phyloP scores from a whole-genome alignment of 2,888 invertebrate species.

The Notodonta dromedarius region DNA sequence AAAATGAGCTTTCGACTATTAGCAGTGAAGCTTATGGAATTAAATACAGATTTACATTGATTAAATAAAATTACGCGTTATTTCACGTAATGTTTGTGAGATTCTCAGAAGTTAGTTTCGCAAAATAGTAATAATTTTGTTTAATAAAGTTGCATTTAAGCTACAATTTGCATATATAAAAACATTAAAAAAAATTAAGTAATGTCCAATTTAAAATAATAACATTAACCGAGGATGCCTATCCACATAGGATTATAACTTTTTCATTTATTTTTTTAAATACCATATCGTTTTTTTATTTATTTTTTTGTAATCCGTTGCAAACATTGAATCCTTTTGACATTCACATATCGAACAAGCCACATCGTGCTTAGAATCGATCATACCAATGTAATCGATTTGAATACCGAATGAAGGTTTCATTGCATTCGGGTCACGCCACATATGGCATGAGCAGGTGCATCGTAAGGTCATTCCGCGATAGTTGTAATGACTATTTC shows the following conservation, averaged over 20 bases:
- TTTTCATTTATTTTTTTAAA: too few relatives aligned
- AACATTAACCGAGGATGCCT: too few relatives aligned
- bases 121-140: not conserved
- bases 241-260: too few relatives aligned
- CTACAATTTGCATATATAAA: not conserved
- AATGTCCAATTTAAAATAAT: too few relatives aligned
- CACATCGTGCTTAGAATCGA: slow-evolving; percentile 27
- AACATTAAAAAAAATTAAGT: too few relatives aligned
- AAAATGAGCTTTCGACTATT: slow-evolving; percentile 48
- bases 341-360: slow-evolving; percentile 7
- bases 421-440: slow-evolving; percentile 22
- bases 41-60: slow-evolving; percentile 26
- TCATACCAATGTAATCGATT: slow-evolving; percentile 7
- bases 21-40: slow-evolving; percentile 35
- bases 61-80: slow-evolving; percentile 17
- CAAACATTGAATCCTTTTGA: not conserved
- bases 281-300: too few relatives aligned
- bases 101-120: slow-evolving; percentile 2
- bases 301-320: not conserved
- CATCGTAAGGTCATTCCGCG: slow-evolving; percentile 10
- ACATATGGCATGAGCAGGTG: slow-evolving; percentile 15
- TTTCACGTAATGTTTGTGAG: slow-evolving; percentile 12
- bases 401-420: slow-evolving; percentile 24
- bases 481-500: slow-evolving; percentile 4
- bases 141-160: not conserved